Base-by-base conservation (phyloP, 2,113 vertebrate species). In the Mastomys coucha region DNA sequence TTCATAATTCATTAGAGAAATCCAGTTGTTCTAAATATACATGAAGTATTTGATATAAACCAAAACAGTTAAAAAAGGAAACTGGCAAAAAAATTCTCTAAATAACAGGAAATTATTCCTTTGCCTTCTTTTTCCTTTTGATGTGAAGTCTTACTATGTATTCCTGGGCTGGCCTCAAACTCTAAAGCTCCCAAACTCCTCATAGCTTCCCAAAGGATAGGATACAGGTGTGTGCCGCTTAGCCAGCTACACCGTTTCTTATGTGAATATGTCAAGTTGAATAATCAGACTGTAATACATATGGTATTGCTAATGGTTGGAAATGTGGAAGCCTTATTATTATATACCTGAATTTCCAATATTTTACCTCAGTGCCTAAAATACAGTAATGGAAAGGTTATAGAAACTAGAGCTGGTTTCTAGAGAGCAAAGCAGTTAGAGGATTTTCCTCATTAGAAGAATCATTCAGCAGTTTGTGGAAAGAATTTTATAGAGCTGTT, bases 401-500 rank as follows among this genome's bases (percentile, higher is more conserved):
- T 60, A 88, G 89, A 89, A 95, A 94, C 39, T 84, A 88, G 56
- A 67, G 7, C n/a, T 73, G 49, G 33, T 88, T 95, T 88, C 58
- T 65, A 76, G n/a, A 67, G 72, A 88, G 39, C 20, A 81, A 42
- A 88, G 39, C 13, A 33, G 8, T 69, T 39, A 82, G 24, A 82
- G 36, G 24, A 75, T 95, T 96, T 90, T 81, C 75, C 92, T 96
- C 4, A 91, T 92, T 92, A 88, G 11, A 76, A 33, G 19, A 77
- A 85, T 24, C 31, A 78, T 39, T 88, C 39, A 94, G 58, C 4
- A 56, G 89, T 96, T 93, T 93, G 11, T 86, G 13, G 60, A 88
- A 89, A 92, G 53, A 95, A 73, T 89, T 92, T 93, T 91, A 19
- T 93, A 90, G 20, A 77, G 70, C 93, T 96, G 8, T 93, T 93